Evolutionary conservation across 37 sponge, comb jelly and placozoan species (phyloP), one percentile per base, ranked within the genome.

Genomic region (Spongilla lacustris): DNA sequence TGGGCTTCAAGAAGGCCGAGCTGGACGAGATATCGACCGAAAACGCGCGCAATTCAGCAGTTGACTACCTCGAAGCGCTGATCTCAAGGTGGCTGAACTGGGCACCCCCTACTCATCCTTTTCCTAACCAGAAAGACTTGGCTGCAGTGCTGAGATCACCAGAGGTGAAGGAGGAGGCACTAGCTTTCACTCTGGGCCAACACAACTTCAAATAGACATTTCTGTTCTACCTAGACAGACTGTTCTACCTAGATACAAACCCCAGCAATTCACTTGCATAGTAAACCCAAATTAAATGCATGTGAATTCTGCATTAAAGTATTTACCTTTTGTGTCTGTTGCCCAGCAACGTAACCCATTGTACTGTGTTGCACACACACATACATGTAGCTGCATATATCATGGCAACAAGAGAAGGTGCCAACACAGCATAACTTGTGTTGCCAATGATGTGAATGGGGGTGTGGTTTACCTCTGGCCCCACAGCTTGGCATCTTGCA

Each of bases 401-500:
- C n/a, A n/a, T n/a, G n/a, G n/a, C n/a, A n/a, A n/a, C n/a, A n/a
- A n/a, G n/a, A n/a, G n/a, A n/a, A n/a, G n/a, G n/a, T n/a, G n/a
- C n/a, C n/a, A n/a, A n/a, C n/a, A n/a, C n/a, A n/a, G 6, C 41
- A 41, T 41, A 41, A 41, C 41, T 6, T 9, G 6, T 41, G 41
- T 6, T 41, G 6, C 6, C 6, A 41, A 1, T 17, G 58, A 58
- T 1, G 19, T 8, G 1, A 58, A 58, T 8, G 58, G 1, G 58
- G 58, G 24, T 38, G 21, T 49, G 26, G 14, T 31, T 26, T 0
- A 88, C 87, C 95, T 91, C 81, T 89, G 90, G 26, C 74, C 68
- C 78, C 89, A 95, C 73, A 87, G 91, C 33, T 70, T 49, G 8
- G 85, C 83, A 9, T 72, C 79, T 27, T 33, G 37, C n/a, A 38